Evolutionary conservation across 2,113 vertebrate species (phyloP).

Genomic region (Gymnarchus niloticus): DNA sequence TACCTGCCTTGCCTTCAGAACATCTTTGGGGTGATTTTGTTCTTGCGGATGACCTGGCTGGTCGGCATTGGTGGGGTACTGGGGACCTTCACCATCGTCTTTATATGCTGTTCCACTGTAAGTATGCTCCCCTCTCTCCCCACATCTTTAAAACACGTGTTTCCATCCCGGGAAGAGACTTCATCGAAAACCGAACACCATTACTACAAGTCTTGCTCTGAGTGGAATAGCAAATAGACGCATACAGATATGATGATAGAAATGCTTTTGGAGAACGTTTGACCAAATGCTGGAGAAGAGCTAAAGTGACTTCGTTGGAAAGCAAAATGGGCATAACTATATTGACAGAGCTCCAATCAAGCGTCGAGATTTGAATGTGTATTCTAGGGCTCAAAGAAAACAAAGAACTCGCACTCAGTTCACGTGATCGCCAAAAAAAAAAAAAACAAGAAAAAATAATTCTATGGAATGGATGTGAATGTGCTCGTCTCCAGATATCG

Average conservation of each 20-base stretch:
- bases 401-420: neutral
- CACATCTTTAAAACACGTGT: neutral
- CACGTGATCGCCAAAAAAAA: neutral
- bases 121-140: slow-evolving; percentile 52
- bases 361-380: neutral
- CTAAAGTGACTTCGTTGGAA: neutral
- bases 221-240: neutral
- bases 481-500: neutral
- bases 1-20: slow-evolving; percentile 97
- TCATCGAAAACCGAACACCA: no score
- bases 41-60: slow-evolving; percentile 96
- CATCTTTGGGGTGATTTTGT: slow-evolving; percentile 97
- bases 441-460: neutral
- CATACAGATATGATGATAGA: neutral
- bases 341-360: neutral
- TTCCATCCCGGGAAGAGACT: neutral
- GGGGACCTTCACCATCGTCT: slow-evolving; percentile 89
- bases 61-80: slow-evolving; percentile 92
- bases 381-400: neutral
- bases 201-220: no score
- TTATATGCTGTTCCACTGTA: slow-evolving; percentile 93
- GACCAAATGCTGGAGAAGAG: neutral
- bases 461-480: neutral
- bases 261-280: neutral
- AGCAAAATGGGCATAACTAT: neutral